Base-by-base conservation (phyloP, 2,888 invertebrate genomes). In the Saturnia japonica region DNA sequence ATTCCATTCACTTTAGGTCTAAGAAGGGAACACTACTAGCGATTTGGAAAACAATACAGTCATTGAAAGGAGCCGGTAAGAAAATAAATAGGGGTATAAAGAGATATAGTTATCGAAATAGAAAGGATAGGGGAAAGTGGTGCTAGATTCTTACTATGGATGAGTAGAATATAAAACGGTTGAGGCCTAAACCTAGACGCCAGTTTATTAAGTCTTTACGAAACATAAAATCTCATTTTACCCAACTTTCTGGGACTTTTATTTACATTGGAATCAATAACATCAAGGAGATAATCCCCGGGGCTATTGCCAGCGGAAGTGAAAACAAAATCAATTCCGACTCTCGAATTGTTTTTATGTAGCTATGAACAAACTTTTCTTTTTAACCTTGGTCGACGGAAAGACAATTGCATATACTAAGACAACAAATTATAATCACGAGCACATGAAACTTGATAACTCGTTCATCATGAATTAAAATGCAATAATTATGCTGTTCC, bases 221-320 rank as follows among this genome's bases (percentile, higher is more conserved):
- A 3, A 34, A 14, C 47, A 45, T 47, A 67, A n/a, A 19, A 43
- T 22, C 28, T 68, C 16, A 47, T 47, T 68, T 4, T 19, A 68
- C 66, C 43, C 42, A 66, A 43, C n/a, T 22, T 43, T n/a, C 43
- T 22, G 22, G 45, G 43, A 45, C 22, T 67, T 67, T 40, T 67
- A 28, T 60, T 60, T 28, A 60, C 14, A 60, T 60, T 60, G 57
- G 28, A 60, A 60, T 28, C 57, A 60, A 60, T 60, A 60, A 60
- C 25, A 60, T 60, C 28, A 60, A 60, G 57, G 28, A 60, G 57
- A 60, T 28, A 60, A 28, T 60, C 57, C 25, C 57, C 25, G 28
- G 16, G 57, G 57, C 11, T 11, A 12, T 60, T 60, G 25, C 57
- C 11, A 28, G 28, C 28, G 28, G 57, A 60, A 60, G 28, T 28